Base-by-base conservation (phyloP, 1,140 invertebrate genomes). In the Galendromus occidentalis region DNA sequence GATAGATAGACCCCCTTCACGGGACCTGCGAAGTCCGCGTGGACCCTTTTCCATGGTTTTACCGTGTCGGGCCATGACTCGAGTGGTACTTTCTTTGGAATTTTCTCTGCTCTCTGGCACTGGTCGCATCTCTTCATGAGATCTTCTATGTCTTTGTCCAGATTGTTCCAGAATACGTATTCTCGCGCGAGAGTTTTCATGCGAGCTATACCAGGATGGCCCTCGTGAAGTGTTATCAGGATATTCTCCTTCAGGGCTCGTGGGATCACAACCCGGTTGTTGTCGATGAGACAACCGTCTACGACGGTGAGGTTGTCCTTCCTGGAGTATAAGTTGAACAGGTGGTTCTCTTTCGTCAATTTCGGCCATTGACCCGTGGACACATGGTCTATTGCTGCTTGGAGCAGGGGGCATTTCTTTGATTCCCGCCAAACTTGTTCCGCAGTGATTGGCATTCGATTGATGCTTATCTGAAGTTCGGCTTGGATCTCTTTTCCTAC, bases 21-120 rank as follows among this genome's bases (percentile, higher is more conserved):
- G 6, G 75, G 74, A n/a, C 75, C 76, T 18, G 72, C 72, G 71
- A 73, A 76, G 72, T 80, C 77, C 7, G 74, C 66, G 68, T 77
- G 77, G 69, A 72, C 47, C 42, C 71, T 55, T 20, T 64, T 45
- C 74, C 73, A 76, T 4, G 72, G 71, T 20, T 68, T 55, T 14
- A 59, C 45, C n/a, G 73, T 71, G 41, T 41, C 64, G 5, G 68
- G 51, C 67, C 65, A 70, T 5, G 69, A 68, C 0, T 63, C 39
- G 28, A 73, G 64, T 17, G 66, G 12, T 41, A 44, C 55, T n/a
- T 64, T 20, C 17, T 42, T 41, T 20, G 72, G 71, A 0, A 20
- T 30, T 44, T 64, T 69, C 18, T 39, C n/a, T 1, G 30, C 30
- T 17, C 42, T 14, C 18, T 68, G 63, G 69, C 80, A 81, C 18